Evolutionary conservation across 2,113 vertebrate genomes (phyloP), one percentile per base, ranked within the genome.

Genomic region (Heliornis fulica): DNA sequence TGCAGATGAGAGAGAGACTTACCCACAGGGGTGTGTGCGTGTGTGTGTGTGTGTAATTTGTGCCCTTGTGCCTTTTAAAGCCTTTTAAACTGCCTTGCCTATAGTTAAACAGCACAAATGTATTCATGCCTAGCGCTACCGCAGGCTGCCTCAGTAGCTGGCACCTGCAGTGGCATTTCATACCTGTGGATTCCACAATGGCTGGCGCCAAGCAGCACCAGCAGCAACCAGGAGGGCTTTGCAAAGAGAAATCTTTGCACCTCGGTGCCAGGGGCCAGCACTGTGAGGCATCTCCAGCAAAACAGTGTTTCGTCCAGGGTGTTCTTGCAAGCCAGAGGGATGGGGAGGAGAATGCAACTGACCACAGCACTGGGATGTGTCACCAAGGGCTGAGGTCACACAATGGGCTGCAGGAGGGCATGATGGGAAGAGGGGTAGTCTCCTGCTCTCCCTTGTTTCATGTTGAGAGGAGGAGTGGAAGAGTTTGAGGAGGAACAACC

Each of bases 291-390:
- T 15, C 45, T 60, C 46, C 59, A 25, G 63, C 50, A 19, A 83
- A 86, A 68, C 13, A 29, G 61, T 2, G 1, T 45, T 68, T 64
- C 3, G 2, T 15, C 4, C 2, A 2, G 43, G 61, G 40, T 74
- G 60, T 72, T 21, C 40, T 50, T 1, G 0, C 32, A 46, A 23
- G 60, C 48, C 0, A 0, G 43, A 63, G 43, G 34, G 3, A 41
- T 3, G 11, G 11, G 54, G 60, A 82, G 14, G 60, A 59, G 50
- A 29, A 7, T 5, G 31, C 0, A 7, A 12, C 46, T 29, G 45
- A 8, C 26, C 0, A 0, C 36, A 34, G 79, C 3, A 0, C 45
- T 31, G 63, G 68, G 77, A 36, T 25, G 38, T 2, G 48, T 38
- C 32, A 38, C 28, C 1, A 1, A 54, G 46, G 43, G 29, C 13